These are phyloP conservation scores for Anagrus nilaparvatae DNA, from an alignment of 1,140 invertebrate genomes.

Conservation along the genomic window DNA sequence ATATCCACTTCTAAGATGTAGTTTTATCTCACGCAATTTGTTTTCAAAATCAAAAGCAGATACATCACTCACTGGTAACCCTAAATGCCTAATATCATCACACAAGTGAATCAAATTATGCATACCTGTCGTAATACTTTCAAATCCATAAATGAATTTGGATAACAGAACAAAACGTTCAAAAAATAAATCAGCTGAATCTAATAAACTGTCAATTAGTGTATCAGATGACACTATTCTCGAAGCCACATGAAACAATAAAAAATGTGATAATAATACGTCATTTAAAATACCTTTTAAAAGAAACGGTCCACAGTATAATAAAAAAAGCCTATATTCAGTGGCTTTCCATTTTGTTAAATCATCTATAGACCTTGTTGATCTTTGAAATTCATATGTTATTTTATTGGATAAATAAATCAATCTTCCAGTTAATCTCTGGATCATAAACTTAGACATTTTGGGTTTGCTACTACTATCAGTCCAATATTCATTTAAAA, in stretches of 20 bases:
- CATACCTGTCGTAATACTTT: no score
- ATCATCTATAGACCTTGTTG: conserved; percentile 11
- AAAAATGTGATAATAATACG: conserved; percentile 15
- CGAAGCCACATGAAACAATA: conserved; percentile 15
- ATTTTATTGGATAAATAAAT: conserved; percentile 13
- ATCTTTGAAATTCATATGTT: conserved; percentile 16
- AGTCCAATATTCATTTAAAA: conserved; percentile 19
- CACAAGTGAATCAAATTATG: not conserved
- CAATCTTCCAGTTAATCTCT: conserved; percentile 8
- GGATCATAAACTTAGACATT: not conserved
- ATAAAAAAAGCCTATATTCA: conserved; percentile 19
- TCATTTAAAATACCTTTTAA: conserved; percentile 10
- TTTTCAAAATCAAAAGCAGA: not conserved
- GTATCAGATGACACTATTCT: conserved; percentile 10
- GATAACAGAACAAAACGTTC: not conserved
- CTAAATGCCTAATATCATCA: not conserved
- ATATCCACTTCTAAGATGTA: not conserved
- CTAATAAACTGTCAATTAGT: not conserved
- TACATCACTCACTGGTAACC: not conserved
- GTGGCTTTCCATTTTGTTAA: conserved; percentile 17
- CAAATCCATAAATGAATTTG: no score
- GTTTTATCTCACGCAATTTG: not conserved
- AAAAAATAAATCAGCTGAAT: not conserved
- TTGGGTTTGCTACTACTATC: conserved; percentile 1
- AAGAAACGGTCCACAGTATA: conserved; percentile 18